A percentile compares a stretch with the other conserved stretches of the same genome.
Evolutionary conservation across 2,888 invertebrate genomes (phyloP).

Genomic region (Drosophila atroscutellata): DNA sequence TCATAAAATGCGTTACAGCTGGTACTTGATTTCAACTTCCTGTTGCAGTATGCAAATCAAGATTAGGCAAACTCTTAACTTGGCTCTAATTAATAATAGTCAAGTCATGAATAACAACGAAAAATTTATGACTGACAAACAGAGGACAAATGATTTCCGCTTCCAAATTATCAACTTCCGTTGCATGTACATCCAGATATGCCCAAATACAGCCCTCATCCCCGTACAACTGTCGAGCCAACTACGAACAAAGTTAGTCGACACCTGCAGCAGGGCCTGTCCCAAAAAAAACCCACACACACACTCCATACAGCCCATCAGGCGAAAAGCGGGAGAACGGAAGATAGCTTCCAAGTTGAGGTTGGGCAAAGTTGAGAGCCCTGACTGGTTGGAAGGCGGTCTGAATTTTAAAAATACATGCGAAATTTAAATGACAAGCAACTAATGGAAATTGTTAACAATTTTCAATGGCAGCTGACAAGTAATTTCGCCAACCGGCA

Average conservation of each 20-base stretch:
- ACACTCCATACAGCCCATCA: not conserved
- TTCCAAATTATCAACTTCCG: conserved; percentile 76
- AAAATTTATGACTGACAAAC: conserved; percentile 71
- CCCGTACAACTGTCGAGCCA: conserved; percentile 22
- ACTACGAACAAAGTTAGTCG: conserved; percentile 56
- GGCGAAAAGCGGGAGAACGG: conserved; percentile 16
- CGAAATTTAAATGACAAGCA: conserved; percentile 81
- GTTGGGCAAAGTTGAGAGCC: not conserved
- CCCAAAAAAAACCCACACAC: conserved; percentile 8
- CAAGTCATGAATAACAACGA: conserved; percentile 30
- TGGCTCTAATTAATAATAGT: conserved; percentile 40
- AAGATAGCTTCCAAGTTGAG: conserved; percentile 23
- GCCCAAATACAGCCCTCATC: conserved; percentile 11
- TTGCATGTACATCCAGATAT: conserved; percentile 66
- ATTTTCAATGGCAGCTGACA: conserved; percentile 67
- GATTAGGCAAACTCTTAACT: not conserved
- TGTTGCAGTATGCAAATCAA: not conserved
- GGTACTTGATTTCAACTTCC: not conserved
- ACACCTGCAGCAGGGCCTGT: conserved; percentile 49
- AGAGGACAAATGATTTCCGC: conserved; percentile 76
- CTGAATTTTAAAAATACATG: conserved; percentile 67
- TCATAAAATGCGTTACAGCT: not conserved
- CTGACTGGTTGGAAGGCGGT: conserved; percentile 33
- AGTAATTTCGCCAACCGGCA: conserved; percentile 61
- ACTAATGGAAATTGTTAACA: conserved; percentile 81